A percentile compares a stretch with the other conserved stretches of the same genome.
phyloP scores from a whole-genome alignment of 2,888 invertebrate species.

The Temnothorax ravouxi region DNA sequence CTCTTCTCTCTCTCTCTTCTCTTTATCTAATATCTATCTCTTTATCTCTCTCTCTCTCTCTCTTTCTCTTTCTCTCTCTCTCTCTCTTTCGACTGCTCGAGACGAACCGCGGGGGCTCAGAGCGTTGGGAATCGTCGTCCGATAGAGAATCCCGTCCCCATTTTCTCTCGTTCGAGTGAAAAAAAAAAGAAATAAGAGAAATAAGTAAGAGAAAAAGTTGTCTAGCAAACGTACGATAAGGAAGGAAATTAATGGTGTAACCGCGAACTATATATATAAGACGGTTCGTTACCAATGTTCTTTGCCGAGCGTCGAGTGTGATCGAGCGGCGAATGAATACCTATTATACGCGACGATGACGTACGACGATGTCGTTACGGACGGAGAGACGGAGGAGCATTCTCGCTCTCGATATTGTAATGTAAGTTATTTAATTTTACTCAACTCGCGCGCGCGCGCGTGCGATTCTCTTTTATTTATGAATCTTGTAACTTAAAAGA shows the following conservation, averaged over 20 bases:
- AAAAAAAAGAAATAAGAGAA: slow-evolving; percentile 26
- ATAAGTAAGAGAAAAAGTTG: slow-evolving; percentile 37
- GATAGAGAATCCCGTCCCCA: slow-evolving; percentile 22
- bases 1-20: slow-evolving; percentile 18
- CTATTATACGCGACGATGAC: slow-evolving; percentile 5
- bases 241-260: slow-evolving; percentile 34
- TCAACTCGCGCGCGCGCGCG: slow-evolving; percentile 6
- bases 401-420: slow-evolving; percentile 53
- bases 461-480: slow-evolving; percentile 39
- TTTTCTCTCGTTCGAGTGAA: slow-evolving; percentile 34
- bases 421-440: slow-evolving; percentile 55
- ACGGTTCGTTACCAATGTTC: slow-evolving; percentile 22
- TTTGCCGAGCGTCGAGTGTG: slow-evolving; percentile 35
- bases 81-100: slow-evolving; percentile 33
- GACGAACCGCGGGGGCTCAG: slow-evolving; percentile 39
- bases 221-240: slow-evolving; percentile 22
- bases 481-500: slow-evolving; percentile 41
- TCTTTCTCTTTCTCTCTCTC: background rate
- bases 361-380: slow-evolving; percentile 35
- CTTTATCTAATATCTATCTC: slow-evolving; percentile 14
- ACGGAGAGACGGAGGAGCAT: slow-evolving; percentile 41
- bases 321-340: slow-evolving; percentile 43
- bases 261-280: slow-evolving; percentile 27
- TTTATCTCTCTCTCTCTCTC: slow-evolving; percentile 24
- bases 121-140: slow-evolving; percentile 52